Percentiles rank a stretch among this genome's conserved stretches.
These are phyloP conservation scores for Thunnus thynnus DNA, from an alignment of 2,113 vertebrate species.

Conservation along the genomic window DNA sequence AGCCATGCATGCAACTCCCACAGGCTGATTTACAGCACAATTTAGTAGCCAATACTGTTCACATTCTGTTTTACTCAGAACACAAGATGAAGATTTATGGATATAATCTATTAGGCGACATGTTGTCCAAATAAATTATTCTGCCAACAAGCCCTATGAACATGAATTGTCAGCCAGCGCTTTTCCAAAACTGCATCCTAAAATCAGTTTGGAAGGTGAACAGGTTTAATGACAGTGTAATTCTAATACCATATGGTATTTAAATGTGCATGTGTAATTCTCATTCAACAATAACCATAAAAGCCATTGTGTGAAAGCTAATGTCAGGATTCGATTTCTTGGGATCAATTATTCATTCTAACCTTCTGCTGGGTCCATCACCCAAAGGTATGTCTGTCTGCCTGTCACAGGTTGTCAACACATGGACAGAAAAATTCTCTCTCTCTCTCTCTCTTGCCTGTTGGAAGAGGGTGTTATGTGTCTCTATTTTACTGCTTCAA, in stretches of 20 bases:
- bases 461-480: neutral
- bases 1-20: too few species aligned
- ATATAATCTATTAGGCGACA: too few species aligned
- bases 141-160: too few species aligned
- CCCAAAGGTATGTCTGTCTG: neutral
- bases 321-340: conserved; percentile 1
- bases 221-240: conserved; percentile 8
- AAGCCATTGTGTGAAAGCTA: neutral
- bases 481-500: neutral
- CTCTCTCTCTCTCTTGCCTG: neutral
- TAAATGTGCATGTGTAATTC: conserved; percentile 13
- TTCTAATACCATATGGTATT: conserved; percentile 14
- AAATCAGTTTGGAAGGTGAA: conserved; percentile 12
- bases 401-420: conserved; percentile 11
- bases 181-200: neutral
- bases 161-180: too few species aligned
- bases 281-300: neutral
- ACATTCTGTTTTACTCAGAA: too few species aligned
- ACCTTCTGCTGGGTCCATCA: conserved; percentile 2
- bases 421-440: neutral
- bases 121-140: too few species aligned
- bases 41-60: too few species aligned
- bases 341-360: conserved; percentile 20
- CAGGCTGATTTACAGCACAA: too few species aligned
- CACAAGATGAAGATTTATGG: too few species aligned